Conservation (phyloP, 2,797 vertebrate species). For the Yasuhikotakia modesta region DNA sequence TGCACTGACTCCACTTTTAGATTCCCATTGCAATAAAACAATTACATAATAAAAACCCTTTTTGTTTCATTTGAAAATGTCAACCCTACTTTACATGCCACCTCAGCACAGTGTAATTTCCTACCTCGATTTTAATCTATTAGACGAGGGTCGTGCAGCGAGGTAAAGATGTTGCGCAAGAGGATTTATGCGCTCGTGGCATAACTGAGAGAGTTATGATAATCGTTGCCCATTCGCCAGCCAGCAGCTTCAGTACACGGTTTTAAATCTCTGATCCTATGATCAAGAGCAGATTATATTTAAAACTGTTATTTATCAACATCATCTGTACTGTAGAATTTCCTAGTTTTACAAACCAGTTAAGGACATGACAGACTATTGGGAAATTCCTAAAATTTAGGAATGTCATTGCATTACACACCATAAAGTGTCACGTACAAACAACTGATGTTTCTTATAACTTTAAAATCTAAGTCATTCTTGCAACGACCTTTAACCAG, state of each 20-base stretch:
- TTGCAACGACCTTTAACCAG: not conserved
- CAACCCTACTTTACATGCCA: not conserved
- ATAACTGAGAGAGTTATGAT: slow-evolving; percentile 40
- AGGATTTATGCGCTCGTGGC: slow-evolving; percentile 42
- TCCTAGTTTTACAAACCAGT: not conserved
- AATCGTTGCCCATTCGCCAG: slow-evolving; percentile 15
- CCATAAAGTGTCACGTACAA: too few relatives aligned
- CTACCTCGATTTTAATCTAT: slow-evolving; percentile 37
- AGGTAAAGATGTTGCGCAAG: slow-evolving; percentile 47
- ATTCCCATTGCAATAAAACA: not conserved
- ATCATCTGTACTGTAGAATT: not conserved
- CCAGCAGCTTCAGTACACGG: not conserved
- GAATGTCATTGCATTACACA: too few relatives aligned
- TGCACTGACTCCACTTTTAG: not conserved
- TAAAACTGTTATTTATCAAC: slow-evolving; percentile 1
- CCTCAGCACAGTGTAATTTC: not conserved
- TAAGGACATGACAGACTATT: not conserved
- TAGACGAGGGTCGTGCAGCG: slow-evolving; percentile 35
- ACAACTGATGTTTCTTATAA: too few relatives aligned
- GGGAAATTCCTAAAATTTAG: too few relatives aligned
- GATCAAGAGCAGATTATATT: slow-evolving; percentile 1
- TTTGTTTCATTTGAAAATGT: not conserved
- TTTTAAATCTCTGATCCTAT: not conserved
- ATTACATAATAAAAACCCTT: not conserved
- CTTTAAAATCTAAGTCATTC: too few relatives aligned